These are phyloP conservation scores for Potorous gilbertii DNA, from an alignment of 2,797 vertebrate genomes.

Conservation along the genomic window DNA sequence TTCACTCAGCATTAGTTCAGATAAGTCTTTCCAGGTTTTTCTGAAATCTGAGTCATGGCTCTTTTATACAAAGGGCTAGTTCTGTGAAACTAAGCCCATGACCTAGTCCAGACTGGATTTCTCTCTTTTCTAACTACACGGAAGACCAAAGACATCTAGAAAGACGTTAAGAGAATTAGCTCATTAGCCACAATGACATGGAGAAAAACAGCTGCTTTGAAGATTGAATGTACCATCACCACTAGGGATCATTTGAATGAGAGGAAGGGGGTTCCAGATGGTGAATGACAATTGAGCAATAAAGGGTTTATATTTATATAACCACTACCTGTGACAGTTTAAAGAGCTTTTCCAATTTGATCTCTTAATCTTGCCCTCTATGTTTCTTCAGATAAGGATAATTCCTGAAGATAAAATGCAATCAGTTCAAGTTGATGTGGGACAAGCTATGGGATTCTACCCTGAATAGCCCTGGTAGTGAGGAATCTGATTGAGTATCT, in stretches of 20 bases:
- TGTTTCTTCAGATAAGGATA: neutral
- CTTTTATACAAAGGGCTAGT: neutral
- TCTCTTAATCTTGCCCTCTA: neutral
- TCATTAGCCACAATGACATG: too few species aligned
- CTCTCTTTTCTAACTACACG: neutral
- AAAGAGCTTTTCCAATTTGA: neutral
- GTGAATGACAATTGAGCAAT: accelerated
- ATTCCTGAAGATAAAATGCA: neutral
- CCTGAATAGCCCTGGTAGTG: neutral
- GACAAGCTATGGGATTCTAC: neutral
- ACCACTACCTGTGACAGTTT: neutral
- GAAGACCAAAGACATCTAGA: neutral
- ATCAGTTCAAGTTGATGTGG: neutral
- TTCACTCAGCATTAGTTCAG: too few species aligned
- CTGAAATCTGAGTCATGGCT: neutral
- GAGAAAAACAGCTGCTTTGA: neutral
- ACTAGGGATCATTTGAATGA: neutral
- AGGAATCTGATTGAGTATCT: neutral
- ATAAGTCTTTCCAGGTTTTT: too few species aligned
- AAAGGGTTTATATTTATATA: accelerated
- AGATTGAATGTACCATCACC: neutral
- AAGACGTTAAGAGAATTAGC: neutral
- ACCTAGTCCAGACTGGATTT: neutral
- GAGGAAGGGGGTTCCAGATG: neutral
- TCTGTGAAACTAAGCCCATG: neutral